Evolutionary conservation across 35 echinoderm and acorn worm genomes (phyloP), one percentile per base, ranked within the genome.

Genomic region (Heliocidaris tuberculata): DNA sequence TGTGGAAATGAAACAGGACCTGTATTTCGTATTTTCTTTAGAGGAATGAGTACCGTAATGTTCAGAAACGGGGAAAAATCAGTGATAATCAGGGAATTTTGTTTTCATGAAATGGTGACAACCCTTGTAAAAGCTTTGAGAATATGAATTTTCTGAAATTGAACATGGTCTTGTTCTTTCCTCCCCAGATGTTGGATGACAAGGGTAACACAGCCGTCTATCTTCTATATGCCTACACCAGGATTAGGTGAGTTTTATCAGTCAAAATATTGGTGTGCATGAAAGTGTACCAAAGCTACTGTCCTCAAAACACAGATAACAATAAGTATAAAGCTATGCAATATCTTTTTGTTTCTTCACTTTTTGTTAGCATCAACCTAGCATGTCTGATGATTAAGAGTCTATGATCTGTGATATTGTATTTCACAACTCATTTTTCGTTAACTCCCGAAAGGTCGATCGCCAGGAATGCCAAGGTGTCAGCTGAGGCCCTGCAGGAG

Each of bases 181-280:
- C 60, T 24, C 15, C 6, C 27, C 65, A 99, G 98, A 99, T 99
- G 98, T 95, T 99, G 86, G 98, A 99, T 92, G 98, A 97, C 92
- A 99, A 99, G 85, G 98, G 98, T 7, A 99, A 99, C 52, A 99
- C 98, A 2, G 98, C 98, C 31, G 98, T 97, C n/a, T 99, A 99
- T 85, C 94, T 99, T 47, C 95, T 99, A 30, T 99, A 99, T 94
- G 98, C 98, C 31, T 99, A 97, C 96, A 99, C 98, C 47, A 93
- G 98, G 61, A 99, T 99, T 70, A 99, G 94, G 98, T 99, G 92
- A 96, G 98, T 49, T 30, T 42, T 42, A 42, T 42, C 35, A 42
- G 35, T 42, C 35, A 42, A 42, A 42, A 0, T 42, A 42, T 42
- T 42, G 35, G 35, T 42, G 0, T 42, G 35, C 35, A 42, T n/a